A percentile compares a stretch with the other conserved stretches of the same genome.
Evolutionary conservation across 37 sponge, comb jelly and placozoan species (phyloP).

Genomic region (Lycopodina hypogea): DNA sequence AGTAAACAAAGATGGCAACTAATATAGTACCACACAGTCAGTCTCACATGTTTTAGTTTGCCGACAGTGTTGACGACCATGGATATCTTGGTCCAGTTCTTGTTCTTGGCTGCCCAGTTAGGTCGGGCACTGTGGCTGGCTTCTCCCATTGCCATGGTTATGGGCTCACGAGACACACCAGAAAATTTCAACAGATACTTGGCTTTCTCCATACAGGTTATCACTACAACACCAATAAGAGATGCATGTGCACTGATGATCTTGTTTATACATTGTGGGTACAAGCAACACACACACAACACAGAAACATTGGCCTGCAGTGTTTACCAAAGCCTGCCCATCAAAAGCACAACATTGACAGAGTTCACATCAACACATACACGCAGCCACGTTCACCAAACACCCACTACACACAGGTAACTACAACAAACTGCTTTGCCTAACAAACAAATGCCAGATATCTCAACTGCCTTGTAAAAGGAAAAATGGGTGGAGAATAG

Average conservation of each 20-base stretch:
- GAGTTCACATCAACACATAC: too few species aligned
- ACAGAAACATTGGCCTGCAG: too few species aligned
- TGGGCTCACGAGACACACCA: constrained; percentile 54
- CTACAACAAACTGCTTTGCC: too few species aligned
- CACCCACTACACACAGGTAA: too few species aligned
- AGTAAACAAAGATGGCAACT: too few species aligned
- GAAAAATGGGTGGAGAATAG: too few species aligned
- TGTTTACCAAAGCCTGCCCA: too few species aligned
- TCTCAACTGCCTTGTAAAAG: too few species aligned
- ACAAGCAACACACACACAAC: too few species aligned
- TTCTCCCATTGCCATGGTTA: neutral
- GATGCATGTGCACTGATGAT: neutral
- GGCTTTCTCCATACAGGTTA: constrained; percentile 73
- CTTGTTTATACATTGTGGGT: neutral
- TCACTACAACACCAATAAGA: constrained; percentile 21
- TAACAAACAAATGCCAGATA: too few species aligned
- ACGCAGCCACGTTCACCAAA: too few species aligned
- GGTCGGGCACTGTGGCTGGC: constrained; percentile 15
- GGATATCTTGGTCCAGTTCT: constrained; percentile 55
- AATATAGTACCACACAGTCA: neutral
- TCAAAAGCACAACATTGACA: too few species aligned
- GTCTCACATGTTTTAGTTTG: constrained; percentile 38
- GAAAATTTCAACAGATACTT: constrained; percentile 84
- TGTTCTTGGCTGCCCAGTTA: constrained; percentile 39
- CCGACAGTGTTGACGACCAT: constrained; percentile 36